phyloP scores from a whole-genome alignment of 2,797 vertebrate species.

The Merluccius polli region DNA sequence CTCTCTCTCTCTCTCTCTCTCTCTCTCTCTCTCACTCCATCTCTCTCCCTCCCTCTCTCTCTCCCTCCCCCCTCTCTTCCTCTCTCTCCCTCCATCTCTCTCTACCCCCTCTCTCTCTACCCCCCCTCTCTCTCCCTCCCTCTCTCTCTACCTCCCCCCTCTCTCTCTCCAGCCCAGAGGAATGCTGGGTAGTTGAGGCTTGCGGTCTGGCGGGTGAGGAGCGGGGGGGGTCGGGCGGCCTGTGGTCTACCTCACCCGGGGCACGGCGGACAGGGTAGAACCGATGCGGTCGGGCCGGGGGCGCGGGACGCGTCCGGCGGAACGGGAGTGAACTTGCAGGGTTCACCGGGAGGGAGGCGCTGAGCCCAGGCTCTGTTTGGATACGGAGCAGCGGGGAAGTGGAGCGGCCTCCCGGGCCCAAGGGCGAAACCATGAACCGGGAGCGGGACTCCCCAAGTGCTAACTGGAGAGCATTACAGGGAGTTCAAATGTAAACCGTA shows the following conservation, averaged over 20 bases:
- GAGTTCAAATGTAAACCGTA: no score
- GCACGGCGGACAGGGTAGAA: background rate
- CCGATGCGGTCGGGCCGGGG: background rate
- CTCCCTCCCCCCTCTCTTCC: slow-evolving; percentile 11
- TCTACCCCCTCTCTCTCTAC: background rate
- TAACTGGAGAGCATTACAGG: no score
- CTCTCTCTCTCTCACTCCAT: background rate
- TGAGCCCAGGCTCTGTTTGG: background rate
- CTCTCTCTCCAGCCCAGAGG: slow-evolving; percentile 15
- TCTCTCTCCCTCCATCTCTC: background rate
- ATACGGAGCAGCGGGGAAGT: background rate
- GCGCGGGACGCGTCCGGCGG: background rate
- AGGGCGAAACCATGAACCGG: background rate
- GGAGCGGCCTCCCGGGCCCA: background rate
- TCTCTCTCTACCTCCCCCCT: background rate
- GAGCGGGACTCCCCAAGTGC: no score
- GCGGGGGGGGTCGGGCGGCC: background rate
- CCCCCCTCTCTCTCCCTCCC: no score
- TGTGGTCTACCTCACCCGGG: background rate
- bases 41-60: background rate
- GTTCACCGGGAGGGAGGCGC: background rate
- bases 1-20: slow-evolving; percentile 18
- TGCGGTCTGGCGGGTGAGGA: background rate
- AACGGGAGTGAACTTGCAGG: background rate
- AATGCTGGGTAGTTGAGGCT: slow-evolving; percentile 44